Percentiles rank a stretch among this genome's conserved stretches.
Evolutionary conservation across 2,888 invertebrate species (phyloP).

Genomic region (Chouioia cunea): DNA sequence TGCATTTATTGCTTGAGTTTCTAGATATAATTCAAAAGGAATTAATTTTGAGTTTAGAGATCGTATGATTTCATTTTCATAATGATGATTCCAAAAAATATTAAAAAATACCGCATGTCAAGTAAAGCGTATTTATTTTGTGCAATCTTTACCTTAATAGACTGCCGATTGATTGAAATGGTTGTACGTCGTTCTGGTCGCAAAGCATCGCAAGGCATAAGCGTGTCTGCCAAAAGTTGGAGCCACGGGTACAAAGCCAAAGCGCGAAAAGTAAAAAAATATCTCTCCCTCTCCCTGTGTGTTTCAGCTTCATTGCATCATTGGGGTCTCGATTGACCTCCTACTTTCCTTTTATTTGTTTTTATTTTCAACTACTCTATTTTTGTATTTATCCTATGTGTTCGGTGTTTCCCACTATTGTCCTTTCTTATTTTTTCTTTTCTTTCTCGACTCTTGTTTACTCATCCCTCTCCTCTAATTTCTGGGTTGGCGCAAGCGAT

Average conservation of each 20-base stretch:
- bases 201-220: conserved; percentile 3
- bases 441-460: not conserved
- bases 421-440: conserved; percentile 36
- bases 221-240: conserved; percentile 20
- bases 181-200: too few relatives aligned
- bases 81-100: too few relatives aligned
- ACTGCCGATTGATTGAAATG: conserved; percentile 9
- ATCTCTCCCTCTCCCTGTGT: not conserved
- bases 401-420: conserved; percentile 40
- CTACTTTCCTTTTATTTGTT: not conserved
- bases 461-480: conserved; percentile 9
- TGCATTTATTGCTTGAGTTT: too few relatives aligned
- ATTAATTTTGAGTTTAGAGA: too few relatives aligned
- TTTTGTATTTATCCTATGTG: conserved; percentile 39
- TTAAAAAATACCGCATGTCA: too few relatives aligned
- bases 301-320: conserved; percentile 37
- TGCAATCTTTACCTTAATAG: not conserved
- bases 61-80: too few relatives aligned
- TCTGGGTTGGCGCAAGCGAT: conserved; percentile 49
- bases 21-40: too few relatives aligned
- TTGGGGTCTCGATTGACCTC: conserved; percentile 12
- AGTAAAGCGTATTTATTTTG: not conserved
- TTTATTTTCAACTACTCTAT: conserved; percentile 21
- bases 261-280: not conserved
- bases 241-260: not conserved